phyloP scores from a whole-genome alignment of 2,888 invertebrate genomes.

The Dorcus parallelipipedus region DNA sequence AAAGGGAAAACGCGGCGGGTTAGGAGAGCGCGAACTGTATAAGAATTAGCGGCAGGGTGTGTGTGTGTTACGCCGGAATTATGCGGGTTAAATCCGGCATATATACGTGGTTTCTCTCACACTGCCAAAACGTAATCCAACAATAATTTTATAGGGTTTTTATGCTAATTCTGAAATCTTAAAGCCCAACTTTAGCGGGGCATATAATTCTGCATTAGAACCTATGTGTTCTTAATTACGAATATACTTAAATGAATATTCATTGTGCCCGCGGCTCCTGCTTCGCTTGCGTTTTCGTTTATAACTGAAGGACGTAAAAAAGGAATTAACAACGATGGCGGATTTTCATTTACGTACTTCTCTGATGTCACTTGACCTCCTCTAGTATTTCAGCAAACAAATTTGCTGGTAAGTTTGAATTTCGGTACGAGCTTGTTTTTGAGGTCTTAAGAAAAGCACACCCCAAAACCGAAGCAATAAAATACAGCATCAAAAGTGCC shows the following conservation, averaged over 20 bases:
- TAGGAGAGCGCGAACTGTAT: constrained; percentile 12
- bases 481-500: constrained; percentile 36
- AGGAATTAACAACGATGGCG: neutral
- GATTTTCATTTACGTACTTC: neutral
- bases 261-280: constrained; percentile 16
- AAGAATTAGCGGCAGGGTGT: constrained; percentile 5
- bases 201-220: constrained; percentile 36
- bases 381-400: too few species aligned
- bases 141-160: constrained; percentile 43
- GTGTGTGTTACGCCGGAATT: neutral
- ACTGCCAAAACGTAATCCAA: constrained; percentile 35
- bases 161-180: constrained; percentile 40
- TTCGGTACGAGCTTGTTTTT: too few species aligned
- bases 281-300: constrained; percentile 1
- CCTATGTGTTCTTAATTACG: constrained; percentile 36
- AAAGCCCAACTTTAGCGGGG: constrained; percentile 28
- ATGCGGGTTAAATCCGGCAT: constrained; percentile 7
- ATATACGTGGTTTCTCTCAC: constrained; percentile 10
- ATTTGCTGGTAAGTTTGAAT: too few species aligned
- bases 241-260: constrained; percentile 30
- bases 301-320: neutral
- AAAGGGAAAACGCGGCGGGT: constrained; percentile 4
- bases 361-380: too few species aligned
- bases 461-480: constrained; percentile 26
- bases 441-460: neutral